Conservation (phyloP, 1,140 invertebrate genomes). For the Idris sp. region DNA sequence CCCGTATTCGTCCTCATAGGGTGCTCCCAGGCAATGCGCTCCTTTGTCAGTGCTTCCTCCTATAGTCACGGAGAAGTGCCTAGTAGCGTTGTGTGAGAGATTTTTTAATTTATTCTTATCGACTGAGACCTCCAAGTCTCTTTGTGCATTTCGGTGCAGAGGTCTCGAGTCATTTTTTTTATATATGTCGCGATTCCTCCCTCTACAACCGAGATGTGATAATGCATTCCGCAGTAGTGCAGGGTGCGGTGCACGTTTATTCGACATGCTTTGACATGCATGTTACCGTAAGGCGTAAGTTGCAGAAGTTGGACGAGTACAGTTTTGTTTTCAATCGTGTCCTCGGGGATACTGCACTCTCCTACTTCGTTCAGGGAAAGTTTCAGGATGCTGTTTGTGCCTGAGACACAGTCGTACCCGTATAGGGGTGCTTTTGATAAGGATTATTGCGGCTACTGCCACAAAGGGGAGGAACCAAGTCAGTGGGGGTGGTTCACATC, state of each 20-base stretch:
- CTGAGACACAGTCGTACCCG: slow-evolving; percentile 2
- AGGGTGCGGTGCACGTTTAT: slow-evolving; percentile 4
- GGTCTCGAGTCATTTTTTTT: not conserved
- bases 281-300: not conserved
- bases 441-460: too few relatives aligned
- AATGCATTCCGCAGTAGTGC: slow-evolving; percentile 12
- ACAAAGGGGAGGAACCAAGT: too few relatives aligned
- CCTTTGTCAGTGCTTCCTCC: slow-evolving; percentile 12
- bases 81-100: not conserved
- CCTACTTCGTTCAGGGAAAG: not conserved
- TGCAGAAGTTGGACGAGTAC: slow-evolving; percentile 3
- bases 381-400: not conserved
- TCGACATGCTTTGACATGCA: slow-evolving; percentile 5
- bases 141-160: slow-evolving; percentile 2
- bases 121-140: not conserved
- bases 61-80: not conserved
- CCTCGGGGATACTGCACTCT: not conserved
- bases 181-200: slow-evolving; percentile 2
- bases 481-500: too few relatives aligned
- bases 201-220: not conserved
- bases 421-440: too few relatives aligned
- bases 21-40: slow-evolving; percentile 9
- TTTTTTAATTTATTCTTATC: not conserved
- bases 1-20: slow-evolving; percentile 32
- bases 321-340: not conserved